Base-by-base conservation (phyloP, 2,888 invertebrate species). In the Sarcophaga carnaria region DNA sequence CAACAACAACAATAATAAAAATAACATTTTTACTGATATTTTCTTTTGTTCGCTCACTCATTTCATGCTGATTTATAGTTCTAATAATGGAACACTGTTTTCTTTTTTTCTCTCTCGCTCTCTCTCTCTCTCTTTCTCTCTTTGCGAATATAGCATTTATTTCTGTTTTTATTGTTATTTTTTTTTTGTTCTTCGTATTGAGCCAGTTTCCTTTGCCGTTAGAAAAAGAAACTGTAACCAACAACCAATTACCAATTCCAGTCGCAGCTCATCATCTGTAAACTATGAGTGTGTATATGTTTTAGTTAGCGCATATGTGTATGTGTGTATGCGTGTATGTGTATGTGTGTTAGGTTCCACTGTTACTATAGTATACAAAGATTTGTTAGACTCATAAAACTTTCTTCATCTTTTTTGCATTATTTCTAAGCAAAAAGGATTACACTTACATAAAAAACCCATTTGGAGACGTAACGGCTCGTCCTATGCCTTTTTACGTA, bases 1-100 rank as follows among this genome's bases (percentile, higher is more conserved):
- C 47, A 54, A 54, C 54, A 54, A 37, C 54, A 77, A 72, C 14
- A 67, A 45, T 14, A 70, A 60, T 14, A 49, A 45, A 14, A 70
- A 60, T 14, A 49, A 49, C 49, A 49, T 49, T 49, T 49, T 49
- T n/a, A 37, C 4, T 5, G 20, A 80, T 74, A 79, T 69, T 77
- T 84, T 85, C 84, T 83, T 88, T 83, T 83, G 86, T 90, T 90
- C 91, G 90, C 92, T 90, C 91, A 90, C 92, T 92, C 91, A 91
- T 92, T 92, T 92, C 91, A 91, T 91, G 92, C 91, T 92, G 92
- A 92, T 92, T 92, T 92, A 92, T 91, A 90, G 91, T 91, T 91
- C 92, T 91, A 92, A 91, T 92, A 92, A 91, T 91, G 91, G 54
- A 54, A 54, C 54, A 17, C 54, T 54, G 12, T 54, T 54, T 54